Conservation (phyloP, 53 echinoderm and acorn worm genomes). For the Arbacia lixula region DNA sequence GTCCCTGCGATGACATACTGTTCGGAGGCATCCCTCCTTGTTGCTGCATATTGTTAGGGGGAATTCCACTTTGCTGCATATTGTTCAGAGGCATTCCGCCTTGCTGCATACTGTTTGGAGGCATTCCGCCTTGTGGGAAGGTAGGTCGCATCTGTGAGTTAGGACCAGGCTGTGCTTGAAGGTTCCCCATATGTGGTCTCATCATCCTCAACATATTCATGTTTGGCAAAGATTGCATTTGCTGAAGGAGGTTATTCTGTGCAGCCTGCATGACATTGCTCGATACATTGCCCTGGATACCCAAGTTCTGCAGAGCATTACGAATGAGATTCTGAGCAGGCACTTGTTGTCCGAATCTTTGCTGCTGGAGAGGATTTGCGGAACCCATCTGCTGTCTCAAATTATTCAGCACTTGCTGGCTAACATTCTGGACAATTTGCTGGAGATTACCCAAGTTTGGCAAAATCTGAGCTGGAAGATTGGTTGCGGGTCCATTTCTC, state of each 20-base stretch:
- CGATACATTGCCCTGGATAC: conserved; percentile 7
- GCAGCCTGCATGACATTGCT: conserved; percentile 32
- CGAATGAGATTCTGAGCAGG: conserved; percentile 30
- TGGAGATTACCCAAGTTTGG: conserved; percentile 44
- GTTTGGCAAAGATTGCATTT: conserved; percentile 9
- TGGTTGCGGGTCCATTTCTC: conserved; percentile 23
- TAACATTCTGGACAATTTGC: conserved; percentile 32
- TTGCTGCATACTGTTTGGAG: conserved; percentile 30
- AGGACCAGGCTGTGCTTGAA: background rate
- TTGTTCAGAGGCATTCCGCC: conserved; percentile 10
- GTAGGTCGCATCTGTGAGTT: background rate
- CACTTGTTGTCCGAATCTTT: background rate
- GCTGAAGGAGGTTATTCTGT: conserved; percentile 21
- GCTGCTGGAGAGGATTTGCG: conserved; percentile 1
- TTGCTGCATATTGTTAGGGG: background rate
- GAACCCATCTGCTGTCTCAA: background rate
- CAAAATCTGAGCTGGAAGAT: conserved; percentile 4
- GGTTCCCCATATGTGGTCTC: background rate
- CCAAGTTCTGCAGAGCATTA: conserved; percentile 28
- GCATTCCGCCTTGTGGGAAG: background rate
- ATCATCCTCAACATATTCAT: conserved; percentile 31
- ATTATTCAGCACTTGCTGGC: conserved; percentile 29
- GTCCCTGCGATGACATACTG: conserved; percentile 3
- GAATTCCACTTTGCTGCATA: background rate
- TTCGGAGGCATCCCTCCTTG: conserved; percentile 6